phyloP scores from a whole-genome alignment of 1,140 invertebrate genomes.

The Pollicipes pollicipes region DNA sequence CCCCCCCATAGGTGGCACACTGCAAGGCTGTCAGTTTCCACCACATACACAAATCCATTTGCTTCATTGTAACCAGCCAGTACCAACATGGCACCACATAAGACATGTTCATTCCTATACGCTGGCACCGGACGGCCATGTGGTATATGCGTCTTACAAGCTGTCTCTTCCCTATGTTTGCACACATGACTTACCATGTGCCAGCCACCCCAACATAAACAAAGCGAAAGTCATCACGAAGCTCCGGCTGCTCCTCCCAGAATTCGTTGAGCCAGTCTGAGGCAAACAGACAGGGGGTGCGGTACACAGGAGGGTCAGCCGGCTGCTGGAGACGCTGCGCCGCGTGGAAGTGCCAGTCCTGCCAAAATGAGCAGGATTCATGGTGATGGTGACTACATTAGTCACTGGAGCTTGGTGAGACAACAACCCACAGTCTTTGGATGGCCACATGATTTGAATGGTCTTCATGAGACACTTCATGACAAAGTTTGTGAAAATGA shows the following conservation, averaged over 20 bases:
- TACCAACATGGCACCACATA: background rate
- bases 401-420: too few species aligned
- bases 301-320: background rate
- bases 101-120: too few species aligned
- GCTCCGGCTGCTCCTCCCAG: background rate
- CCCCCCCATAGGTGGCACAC: too few species aligned
- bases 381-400: too few species aligned
- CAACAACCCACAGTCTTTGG: too few species aligned
- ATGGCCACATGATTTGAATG: too few species aligned
- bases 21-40: too few species aligned
- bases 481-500: background rate
- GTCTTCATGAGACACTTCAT: background rate
- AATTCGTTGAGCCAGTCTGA: constrained; percentile 3
- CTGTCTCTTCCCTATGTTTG: background rate
- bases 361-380: background rate
- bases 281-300: background rate
- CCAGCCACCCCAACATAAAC: background rate
- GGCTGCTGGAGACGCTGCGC: background rate
- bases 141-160: background rate
- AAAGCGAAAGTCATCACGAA: background rate
- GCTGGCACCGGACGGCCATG: too few species aligned
- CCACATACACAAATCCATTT: background rate
- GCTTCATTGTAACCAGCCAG: background rate
- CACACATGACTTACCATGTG: background rate
- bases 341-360: background rate